Percentiles rank a stretch among this genome's conserved stretches.
phyloP scores from a whole-genome alignment of 2,888 invertebrate species.

The Megastigmus dorsalis region DNA sequence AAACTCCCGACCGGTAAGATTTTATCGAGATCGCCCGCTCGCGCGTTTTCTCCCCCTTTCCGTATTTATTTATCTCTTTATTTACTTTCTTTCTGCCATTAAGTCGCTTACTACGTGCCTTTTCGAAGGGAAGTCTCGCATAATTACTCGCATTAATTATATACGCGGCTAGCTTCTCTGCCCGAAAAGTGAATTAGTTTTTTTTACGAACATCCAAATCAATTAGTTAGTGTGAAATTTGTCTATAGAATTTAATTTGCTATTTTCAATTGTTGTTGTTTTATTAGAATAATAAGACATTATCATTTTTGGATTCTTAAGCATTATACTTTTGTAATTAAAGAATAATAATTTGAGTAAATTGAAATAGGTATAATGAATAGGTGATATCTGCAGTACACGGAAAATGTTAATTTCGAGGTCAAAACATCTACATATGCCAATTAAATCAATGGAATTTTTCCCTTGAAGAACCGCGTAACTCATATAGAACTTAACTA shows the following conservation, averaged over 20 bases:
- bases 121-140: conserved; percentile 31
- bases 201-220: not conserved
- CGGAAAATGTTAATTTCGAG: not conserved
- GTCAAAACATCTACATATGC: not conserved
- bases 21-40: conserved; percentile 45
- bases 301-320: not conserved
- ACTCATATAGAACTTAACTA: conserved; percentile 7
- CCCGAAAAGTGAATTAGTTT: conserved; percentile 11
- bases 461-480: not conserved
- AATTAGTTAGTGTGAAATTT: conserved; percentile 3
- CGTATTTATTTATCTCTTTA: conserved; percentile 50
- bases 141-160: conserved; percentile 41
- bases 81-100: conserved; percentile 49
- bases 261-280: not conserved
- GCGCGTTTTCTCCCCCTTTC: conserved; percentile 1
- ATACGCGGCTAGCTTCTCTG: not conserved
- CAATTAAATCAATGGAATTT: no score
- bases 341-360: not conserved
- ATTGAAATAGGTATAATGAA: no score
- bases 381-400: not conserved
- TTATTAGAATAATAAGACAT: not conserved
- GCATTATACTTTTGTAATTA: not conserved
- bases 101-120: conserved; percentile 32
- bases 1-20: conserved; percentile 17
- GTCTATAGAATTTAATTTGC: no score